Evolutionary conservation across 2,888 invertebrate species (phyloP).

Genomic region (Chrysolina haemoptera): DNA sequence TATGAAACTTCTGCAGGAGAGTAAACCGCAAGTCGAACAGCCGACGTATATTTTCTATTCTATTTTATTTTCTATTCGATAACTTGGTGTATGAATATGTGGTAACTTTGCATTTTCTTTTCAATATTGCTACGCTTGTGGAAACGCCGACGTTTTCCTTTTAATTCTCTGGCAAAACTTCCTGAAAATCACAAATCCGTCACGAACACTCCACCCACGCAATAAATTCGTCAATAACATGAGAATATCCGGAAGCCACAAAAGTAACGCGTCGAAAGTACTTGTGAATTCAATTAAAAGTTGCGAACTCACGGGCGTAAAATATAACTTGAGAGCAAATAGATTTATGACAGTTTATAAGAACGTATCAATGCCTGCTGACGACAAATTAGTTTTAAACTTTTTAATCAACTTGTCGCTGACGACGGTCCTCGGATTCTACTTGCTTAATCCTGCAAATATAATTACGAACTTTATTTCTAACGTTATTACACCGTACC

Average conservation of each 20-base stretch:
- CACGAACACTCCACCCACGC: constrained; percentile 37
- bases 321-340: constrained; percentile 62
- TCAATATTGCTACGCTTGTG: not conserved
- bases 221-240: constrained; percentile 49
- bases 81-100: not conserved
- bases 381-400: constrained; percentile 68
- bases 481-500: constrained; percentile 50
- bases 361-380: constrained; percentile 65
- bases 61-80: too few species aligned
- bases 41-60: too few species aligned
- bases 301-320: constrained; percentile 58
- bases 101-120: not conserved
- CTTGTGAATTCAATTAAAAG: constrained; percentile 63
- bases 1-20: too few species aligned
- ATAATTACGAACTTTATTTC: constrained; percentile 59
- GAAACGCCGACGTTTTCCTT: constrained; percentile 7
- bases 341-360: constrained; percentile 67
- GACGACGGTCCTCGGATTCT: constrained; percentile 58
- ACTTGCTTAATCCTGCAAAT: constrained; percentile 59
- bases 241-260: constrained; percentile 31
- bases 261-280: constrained; percentile 35
- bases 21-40: too few species aligned
- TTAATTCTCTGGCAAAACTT: not conserved
- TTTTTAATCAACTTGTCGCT: constrained; percentile 68
- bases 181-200: constrained; percentile 36